Percentiles rank a stretch among this genome's conserved stretches.
Conservation (phyloP, 2,113 vertebrate species). For the Cepphus grylle region DNA sequence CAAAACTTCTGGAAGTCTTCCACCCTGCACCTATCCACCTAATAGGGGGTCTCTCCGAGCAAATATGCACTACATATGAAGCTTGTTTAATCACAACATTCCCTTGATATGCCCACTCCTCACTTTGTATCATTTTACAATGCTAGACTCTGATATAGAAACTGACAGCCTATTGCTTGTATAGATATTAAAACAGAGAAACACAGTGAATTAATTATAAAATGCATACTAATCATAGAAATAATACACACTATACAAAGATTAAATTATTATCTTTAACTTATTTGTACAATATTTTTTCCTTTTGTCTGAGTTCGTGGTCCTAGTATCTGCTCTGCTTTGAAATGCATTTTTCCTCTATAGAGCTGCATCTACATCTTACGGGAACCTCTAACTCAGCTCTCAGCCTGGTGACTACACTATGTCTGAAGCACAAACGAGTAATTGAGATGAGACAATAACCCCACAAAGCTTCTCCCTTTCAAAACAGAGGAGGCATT, state of each 20-base stretch:
- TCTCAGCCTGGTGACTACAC: not conserved
- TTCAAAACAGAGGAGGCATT: not conserved
- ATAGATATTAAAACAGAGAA: not conserved
- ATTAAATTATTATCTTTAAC: not conserved
- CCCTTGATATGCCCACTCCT: not conserved
- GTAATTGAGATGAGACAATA: not conserved
- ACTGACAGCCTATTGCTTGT: not conserved
- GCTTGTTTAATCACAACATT: not conserved
- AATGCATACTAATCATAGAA: not conserved
- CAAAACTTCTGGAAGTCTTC: not conserved
- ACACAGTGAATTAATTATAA: not conserved
- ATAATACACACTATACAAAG: not conserved
- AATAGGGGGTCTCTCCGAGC: not conserved
- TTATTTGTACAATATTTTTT: not conserved
- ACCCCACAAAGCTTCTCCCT: not conserved
- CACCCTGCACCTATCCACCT: not conserved
- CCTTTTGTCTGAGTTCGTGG: not conserved
- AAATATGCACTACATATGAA: not conserved
- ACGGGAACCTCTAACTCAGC: not conserved
- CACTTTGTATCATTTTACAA: not conserved
- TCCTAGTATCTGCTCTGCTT: not conserved
- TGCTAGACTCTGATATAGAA: not conserved
- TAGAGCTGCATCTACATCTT: not conserved
- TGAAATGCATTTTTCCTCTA: not conserved
- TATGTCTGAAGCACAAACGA: not conserved